Conservation (phyloP, 2,113 vertebrate species). For the zebrafish (Danio rerio) region GRCz12tu NC_133191.1:6686001-6686500, state of each 20-base stretch:
- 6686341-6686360: slow-evolving; percentile 65
- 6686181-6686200: slow-evolving; percentile 49
- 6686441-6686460: slow-evolving; percentile 52
- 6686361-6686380: slow-evolving; percentile 58
- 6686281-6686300: slow-evolving; percentile 70
- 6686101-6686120: slow-evolving; percentile 91
- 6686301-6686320: slow-evolving; percentile 68
- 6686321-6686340: slow-evolving; percentile 61
- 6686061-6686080: slow-evolving; percentile 85
- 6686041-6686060: slow-evolving; percentile 71
- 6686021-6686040: slow-evolving; percentile 73
- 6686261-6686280: slow-evolving; percentile 74
- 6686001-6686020: slow-evolving; percentile 61
- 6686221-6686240: slow-evolving; percentile 76
- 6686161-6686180: slow-evolving; percentile 65
- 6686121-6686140: slow-evolving; percentile 78
- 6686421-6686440: slow-evolving; percentile 29
- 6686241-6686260: slow-evolving; percentile 76
- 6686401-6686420: slow-evolving; percentile 63
- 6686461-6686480: slow-evolving; percentile 66
- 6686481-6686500: no score
- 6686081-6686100: slow-evolving; percentile 86
- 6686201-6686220: slow-evolving; percentile 74
- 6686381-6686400: slow-evolving; percentile 58
- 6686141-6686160: slow-evolving; percentile 72